Base-by-base conservation (phyloP, 2,797 vertebrate genomes). In the Pipistrellus pipistrellus region DNA sequence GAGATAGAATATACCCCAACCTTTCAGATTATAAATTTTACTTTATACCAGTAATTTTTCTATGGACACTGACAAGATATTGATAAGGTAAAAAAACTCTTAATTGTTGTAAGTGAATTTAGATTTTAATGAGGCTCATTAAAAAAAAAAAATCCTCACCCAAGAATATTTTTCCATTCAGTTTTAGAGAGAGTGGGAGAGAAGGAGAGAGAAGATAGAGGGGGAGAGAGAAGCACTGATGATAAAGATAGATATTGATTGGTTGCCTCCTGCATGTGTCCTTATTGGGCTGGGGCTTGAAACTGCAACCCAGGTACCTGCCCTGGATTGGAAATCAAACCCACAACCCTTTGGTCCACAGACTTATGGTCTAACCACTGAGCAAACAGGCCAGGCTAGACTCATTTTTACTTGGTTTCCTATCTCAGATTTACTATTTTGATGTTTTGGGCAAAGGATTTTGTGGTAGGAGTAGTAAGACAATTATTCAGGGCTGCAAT, bases 391-490 rank as follows among this genome's bases (percentile, higher is more conserved):
- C 62, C 15, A 66, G 3, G 62, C 82, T 76, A 91, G 53, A 83
- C 3, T 76, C 55, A 8, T 93, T 95, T 84, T 80, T 76, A 69
- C 17, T 78, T 73, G 38, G 7, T 76, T 72, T 9, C 21, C 25
- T 51, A 11, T 93, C 62, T 76, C 91, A 93, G 59, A 83, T 89
- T 89, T 88, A 59, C 35, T 93, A 14, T 91, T 88, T 87, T 85
- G 75, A 82, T 90, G 83, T 59, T 55, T 86, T 44, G 78, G 66
- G 48, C 21, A 18, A 77, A 92, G 21, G 35, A 71, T 83, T 91
- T 68, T 91, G 41, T 91, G 77, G 81, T 68, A 75, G 35, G 53
- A 91, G 6, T 32, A 32, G 81, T 44, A 71, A 59, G 44, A 51
- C 55, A 80, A 69, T 68, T 80, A 38, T 25, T 64, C 11, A 55